Base-by-base conservation (phyloP, 2,888 invertebrate genomes). In the Chloroclystis v-ata region DNA sequence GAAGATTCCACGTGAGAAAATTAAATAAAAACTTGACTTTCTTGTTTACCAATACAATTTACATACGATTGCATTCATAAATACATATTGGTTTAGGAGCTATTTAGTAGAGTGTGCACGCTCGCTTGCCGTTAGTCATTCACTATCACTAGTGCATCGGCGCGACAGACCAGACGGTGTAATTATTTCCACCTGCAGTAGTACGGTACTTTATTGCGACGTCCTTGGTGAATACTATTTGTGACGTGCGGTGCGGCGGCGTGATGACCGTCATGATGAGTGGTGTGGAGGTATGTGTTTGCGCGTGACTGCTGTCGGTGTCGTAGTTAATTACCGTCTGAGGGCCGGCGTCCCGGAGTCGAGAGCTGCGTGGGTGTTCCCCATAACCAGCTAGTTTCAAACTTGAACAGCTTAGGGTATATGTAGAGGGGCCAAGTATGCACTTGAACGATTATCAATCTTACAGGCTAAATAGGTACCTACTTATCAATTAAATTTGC, bases 41-140 rank as follows among this genome's bases (percentile, higher is more conserved):
- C 43, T 50, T 63, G 59, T 65, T 65, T 61, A 59, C 57, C 47
- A 41, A 63, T 51, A 55, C 58, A 57, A 60, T 66, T 66, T 47
- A 59, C 56, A 54, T 54, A 57, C 53, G 61, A 39, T 49, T 43
- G 52, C 37, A 38, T 49, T 49, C 52, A 59, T 57, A 52, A 61
- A 68, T n/a, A n/a, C n/a, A n/a, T 68, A 67, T 69, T 67, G 49
- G 61, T 51, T 65, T 68, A 62, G 63, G 63, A 57, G 52, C 53
- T 52, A 51, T 46, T 52, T 59, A 54, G 52, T 47, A 58, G 52
- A 46, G 47, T 44, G 49, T 29, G 45, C 49, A 47, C 44, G 43
- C 10, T 44, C 38, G 32, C 39, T 43, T 29, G 41, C 28, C 29
- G 32, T 20, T 28, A 37, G 49, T 29, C 51, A 56, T 59, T 56